phyloP scores from a whole-genome alignment of 1,140 invertebrate species.

The Gryon sp. region DNA sequence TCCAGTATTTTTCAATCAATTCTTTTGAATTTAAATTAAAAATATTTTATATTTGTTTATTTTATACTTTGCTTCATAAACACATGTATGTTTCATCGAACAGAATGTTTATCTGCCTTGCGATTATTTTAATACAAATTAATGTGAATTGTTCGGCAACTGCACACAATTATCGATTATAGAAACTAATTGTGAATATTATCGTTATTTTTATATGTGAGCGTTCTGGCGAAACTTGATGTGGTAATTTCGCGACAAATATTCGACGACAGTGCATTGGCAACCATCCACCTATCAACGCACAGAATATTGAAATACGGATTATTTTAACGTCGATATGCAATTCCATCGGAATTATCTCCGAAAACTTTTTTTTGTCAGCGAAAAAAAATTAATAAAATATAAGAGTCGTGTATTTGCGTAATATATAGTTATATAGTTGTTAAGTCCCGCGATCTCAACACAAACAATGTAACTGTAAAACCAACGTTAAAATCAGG shows the following conservation, averaged over 20 bases:
- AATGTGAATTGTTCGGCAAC: too few relatives aligned
- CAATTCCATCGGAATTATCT: constrained; percentile 53
- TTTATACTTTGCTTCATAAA: too few relatives aligned
- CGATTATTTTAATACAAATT: constrained; percentile 1
- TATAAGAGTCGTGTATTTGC: constrained; percentile 40
- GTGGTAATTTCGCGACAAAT: constrained; percentile 44
- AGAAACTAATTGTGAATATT: constrained; percentile 8
- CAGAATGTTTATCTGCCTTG: too few relatives aligned
- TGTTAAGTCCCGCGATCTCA: background rate
- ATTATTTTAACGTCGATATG: constrained; percentile 43
- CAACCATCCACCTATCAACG: constrained; percentile 38
- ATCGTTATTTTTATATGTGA: constrained; percentile 23
- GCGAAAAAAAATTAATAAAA: constrained; percentile 35
- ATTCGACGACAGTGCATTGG: constrained; percentile 39
- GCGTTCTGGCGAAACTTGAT: constrained; percentile 7
- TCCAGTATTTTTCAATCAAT: too few relatives aligned
- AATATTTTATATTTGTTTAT: too few relatives aligned
- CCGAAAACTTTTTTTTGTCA: constrained; percentile 34
- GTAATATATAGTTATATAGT: constrained; percentile 28
- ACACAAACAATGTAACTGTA: constrained; percentile 9
- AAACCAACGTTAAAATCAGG: constrained; percentile 14
- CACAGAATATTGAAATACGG: constrained; percentile 39
- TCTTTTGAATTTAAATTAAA: too few relatives aligned
- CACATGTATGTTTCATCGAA: too few relatives aligned
- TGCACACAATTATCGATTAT: constrained; percentile 6